phyloP scores from a whole-genome alignment of 2,888 invertebrate species.

The Acanthoscelides obtectus region DNA sequence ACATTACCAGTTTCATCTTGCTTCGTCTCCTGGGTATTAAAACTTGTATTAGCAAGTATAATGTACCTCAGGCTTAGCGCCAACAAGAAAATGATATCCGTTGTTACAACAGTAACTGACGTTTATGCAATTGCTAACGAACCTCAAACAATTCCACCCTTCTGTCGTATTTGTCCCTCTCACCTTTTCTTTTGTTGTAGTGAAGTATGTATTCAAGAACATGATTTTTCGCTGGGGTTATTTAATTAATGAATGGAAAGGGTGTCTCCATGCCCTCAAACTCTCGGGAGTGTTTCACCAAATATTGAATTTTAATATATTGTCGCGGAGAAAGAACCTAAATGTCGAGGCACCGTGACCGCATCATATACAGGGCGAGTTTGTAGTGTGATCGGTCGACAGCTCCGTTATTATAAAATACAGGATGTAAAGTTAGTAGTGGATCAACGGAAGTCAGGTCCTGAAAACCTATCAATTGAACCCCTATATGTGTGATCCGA shows the following conservation, averaged over 20 bases:
- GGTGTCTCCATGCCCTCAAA: neutral
- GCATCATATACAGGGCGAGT: too few relatives aligned
- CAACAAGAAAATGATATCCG: constrained; percentile 10
- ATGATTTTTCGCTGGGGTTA: neutral
- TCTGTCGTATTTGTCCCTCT: neutral
- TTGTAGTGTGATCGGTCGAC: too few relatives aligned
- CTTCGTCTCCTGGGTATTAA: constrained; percentile 13
- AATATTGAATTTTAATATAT: too few relatives aligned
- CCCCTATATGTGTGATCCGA: too few relatives aligned
- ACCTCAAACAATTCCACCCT: neutral
- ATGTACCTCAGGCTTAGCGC: constrained; percentile 9
- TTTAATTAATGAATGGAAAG: neutral
- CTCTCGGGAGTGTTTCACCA: too few relatives aligned
- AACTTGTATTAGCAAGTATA: constrained; percentile 19
- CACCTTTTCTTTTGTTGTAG: neutral
- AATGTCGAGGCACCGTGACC: too few relatives aligned
- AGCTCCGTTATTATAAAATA: too few relatives aligned
- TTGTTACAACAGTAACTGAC: constrained; percentile 5
- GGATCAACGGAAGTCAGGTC: too few relatives aligned
- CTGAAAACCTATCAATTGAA: too few relatives aligned
- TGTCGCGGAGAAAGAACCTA: too few relatives aligned
- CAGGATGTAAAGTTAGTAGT: too few relatives aligned
- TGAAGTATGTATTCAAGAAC: neutral
- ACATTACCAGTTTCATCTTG: constrained; percentile 10
- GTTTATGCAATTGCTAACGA: neutral